A percentile compares a stretch with the other conserved stretches of the same genome.
Evolutionary conservation across 2,113 vertebrate genomes (phyloP).

Genomic region (Tetrax tetrax): DNA sequence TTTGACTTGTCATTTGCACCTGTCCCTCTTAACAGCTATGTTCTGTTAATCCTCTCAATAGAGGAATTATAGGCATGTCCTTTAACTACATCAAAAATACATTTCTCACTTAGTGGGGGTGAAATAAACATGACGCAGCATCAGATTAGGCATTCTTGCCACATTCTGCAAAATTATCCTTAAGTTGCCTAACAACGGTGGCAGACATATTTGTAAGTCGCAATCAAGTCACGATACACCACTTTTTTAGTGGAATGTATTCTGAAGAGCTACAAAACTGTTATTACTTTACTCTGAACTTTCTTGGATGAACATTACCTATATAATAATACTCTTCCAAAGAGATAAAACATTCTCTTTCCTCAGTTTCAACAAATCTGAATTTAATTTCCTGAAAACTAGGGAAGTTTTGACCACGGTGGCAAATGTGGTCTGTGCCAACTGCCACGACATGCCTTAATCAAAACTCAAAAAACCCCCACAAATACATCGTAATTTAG

Average conservation of each 20-base stretch:
- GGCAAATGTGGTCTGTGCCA: background rate
- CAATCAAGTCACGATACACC: background rate
- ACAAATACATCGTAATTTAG: background rate
- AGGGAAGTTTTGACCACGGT: background rate
- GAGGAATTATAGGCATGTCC: background rate
- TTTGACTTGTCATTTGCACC: background rate
- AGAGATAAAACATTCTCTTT: background rate
- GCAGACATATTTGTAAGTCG: background rate
- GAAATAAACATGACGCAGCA: background rate
- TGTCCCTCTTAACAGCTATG: background rate
- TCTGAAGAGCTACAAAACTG: background rate
- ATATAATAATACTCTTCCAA: background rate
- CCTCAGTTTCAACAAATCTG: background rate
- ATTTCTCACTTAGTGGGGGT: background rate
- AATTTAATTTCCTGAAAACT: background rate
- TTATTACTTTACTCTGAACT: background rate
- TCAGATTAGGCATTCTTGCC: background rate
- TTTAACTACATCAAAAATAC: background rate
- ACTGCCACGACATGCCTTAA: background rate
- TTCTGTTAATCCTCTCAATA: background rate
- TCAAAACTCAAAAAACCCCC: background rate
- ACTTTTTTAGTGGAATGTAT: background rate
- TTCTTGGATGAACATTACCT: background rate
- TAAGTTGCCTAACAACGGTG: background rate
- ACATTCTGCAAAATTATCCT: background rate